Conservation (phyloP, 37 sponge, comb jelly and placozoan genomes). For the Beroe forskalii region DNA sequence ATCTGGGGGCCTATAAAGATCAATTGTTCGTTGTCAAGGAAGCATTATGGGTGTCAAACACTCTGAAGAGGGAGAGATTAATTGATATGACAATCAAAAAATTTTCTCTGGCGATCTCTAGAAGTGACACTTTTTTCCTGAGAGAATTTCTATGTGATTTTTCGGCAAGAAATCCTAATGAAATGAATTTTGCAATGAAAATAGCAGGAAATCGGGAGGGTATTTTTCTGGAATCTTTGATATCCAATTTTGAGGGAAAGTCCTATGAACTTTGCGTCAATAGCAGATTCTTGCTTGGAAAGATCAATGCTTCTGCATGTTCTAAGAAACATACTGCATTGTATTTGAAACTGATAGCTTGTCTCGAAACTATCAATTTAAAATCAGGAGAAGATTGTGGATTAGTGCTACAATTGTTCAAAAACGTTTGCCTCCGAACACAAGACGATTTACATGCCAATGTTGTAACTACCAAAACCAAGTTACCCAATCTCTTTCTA, state of each 20-base stretch:
- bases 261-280: background rate
- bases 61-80: background rate
- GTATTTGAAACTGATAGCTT: background rate
- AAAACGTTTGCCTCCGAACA: no score
- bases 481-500: no score
- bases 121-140: background rate
- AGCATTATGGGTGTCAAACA: no score
- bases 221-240: background rate
- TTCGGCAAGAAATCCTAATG: no score
- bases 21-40: no score
- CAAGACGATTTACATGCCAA: no score
- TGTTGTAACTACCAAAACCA: no score
- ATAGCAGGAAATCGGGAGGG: background rate
- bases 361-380: background rate
- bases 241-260: background rate
- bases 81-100: background rate
- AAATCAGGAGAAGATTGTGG: no score
- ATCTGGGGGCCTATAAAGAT: no score
- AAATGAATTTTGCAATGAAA: no score
- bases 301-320: background rate
- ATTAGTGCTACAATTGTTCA: no score
- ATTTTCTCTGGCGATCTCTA: background rate
- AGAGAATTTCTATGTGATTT: no score
- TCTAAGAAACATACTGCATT: background rate
- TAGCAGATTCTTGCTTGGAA: background rate